Base-by-base conservation (phyloP, 2,797 vertebrate species). In the Coregonus sp. region DNA sequence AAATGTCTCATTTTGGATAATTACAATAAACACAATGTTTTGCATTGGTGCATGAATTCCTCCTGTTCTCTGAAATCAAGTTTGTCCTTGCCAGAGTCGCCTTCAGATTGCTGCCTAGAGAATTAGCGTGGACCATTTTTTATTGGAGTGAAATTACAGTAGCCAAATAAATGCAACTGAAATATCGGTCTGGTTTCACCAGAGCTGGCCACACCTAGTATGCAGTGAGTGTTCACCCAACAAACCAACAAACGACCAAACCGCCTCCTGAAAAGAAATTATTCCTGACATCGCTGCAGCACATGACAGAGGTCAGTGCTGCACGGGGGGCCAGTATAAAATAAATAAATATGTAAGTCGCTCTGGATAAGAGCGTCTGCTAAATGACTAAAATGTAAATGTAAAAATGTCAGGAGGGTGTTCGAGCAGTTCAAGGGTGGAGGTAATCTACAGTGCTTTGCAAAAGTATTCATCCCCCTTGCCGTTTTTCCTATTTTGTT, bases 291-390 rank as follows among this genome's bases (percentile, higher is more conserved):
- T 84, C 54, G 61, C 81, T 25, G 37, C 83, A 73, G 79, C 85
- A 83, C 82, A 86, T 83, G 72, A 74, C 72, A 84, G 83, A 81
- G 89, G 90, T 92, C 91, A 93, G 74, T n/a, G n/a, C n/a, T n/a
- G n/a, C n/a, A n/a, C n/a, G n/a, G n/a, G n/a, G n/a, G n/a, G n/a
- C n/a, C n/a, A n/a, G n/a, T n/a, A n/a, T n/a, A n/a, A n/a, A n/a
- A n/a, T n/a, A n/a, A n/a, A n/a, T n/a, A n/a, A n/a, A n/a, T n/a
- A n/a, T n/a, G n/a, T n/a, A n/a, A n/a, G n/a, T n/a, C n/a, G n/a
- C n/a, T n/a, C n/a, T n/a, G n/a, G n/a, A n/a, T n/a, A n/a, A n/a
- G n/a, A n/a, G n/a, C n/a, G n/a, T n/a, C n/a, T n/a, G n/a, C n/a
- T n/a, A n/a, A n/a, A n/a, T n/a, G n/a, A n/a, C n/a, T n/a, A n/a